A percentile compares a stretch with the other conserved stretches of the same genome.
These are phyloP conservation scores for Willowsia nigromaculata DNA, from an alignment of 2,888 invertebrate genomes.

Conservation along the genomic window DNA sequence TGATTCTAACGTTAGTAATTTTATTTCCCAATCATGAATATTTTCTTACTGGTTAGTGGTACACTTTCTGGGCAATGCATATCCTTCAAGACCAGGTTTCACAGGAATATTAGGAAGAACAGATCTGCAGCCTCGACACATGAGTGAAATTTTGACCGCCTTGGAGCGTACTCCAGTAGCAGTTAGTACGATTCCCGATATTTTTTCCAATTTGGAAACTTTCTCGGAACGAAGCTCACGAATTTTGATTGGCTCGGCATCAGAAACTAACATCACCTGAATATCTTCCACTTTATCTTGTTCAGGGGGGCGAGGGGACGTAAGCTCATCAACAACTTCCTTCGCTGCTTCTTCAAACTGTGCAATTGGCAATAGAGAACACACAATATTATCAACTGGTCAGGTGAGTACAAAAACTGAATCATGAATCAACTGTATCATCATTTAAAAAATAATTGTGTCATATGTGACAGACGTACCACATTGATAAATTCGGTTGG, in stretches of 20 bases:
- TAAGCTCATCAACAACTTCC: slow-evolving; percentile 98
- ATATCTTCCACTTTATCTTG: slow-evolving; percentile 95
- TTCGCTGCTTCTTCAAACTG: slow-evolving; percentile 96
- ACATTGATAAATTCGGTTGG: slow-evolving; percentile 96
- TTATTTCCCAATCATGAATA: too few relatives aligned
- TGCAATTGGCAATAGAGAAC: slow-evolving; percentile 22
- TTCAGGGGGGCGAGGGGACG: slow-evolving; percentile 93
- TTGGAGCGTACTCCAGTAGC: slow-evolving; percentile 97
- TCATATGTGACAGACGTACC: slow-evolving; percentile 80
- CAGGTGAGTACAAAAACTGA: too few relatives aligned
- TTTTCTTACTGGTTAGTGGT: slow-evolving; percentile 79
- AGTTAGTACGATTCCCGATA: slow-evolving; percentile 96
- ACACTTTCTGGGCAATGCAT: slow-evolving; percentile 95
- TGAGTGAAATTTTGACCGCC: slow-evolving; percentile 96
- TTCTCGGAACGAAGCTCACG: slow-evolving; percentile 94
- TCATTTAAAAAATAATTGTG: not conserved
- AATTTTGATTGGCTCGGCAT: slow-evolving; percentile 89
- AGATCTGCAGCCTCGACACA: slow-evolving; percentile 96
- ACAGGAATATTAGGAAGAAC: slow-evolving; percentile 93
- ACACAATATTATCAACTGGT: too few relatives aligned
- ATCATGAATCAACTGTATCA: too few relatives aligned
- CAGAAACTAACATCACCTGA: slow-evolving; percentile 93
- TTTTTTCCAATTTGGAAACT: slow-evolving; percentile 95
- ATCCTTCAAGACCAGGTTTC: slow-evolving; percentile 97
- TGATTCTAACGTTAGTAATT: too few relatives aligned